phyloP scores from a whole-genome alignment of 2,797 vertebrate genomes.

The Channa striata region DNA sequence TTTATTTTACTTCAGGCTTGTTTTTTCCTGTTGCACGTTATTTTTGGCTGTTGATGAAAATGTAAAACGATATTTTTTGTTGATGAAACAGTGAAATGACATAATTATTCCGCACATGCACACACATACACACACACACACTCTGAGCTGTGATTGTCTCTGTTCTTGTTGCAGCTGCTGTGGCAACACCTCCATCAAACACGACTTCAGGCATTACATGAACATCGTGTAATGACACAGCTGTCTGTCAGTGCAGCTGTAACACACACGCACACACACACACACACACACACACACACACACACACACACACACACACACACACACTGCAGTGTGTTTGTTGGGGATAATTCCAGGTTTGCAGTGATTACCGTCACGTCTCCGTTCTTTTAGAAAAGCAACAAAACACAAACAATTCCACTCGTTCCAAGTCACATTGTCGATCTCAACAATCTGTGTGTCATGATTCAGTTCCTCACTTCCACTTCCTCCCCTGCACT shows the following conservation, averaged over 20 bases:
- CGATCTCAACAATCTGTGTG: too few relatives aligned
- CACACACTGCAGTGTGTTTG: not conserved
- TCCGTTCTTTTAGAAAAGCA: conserved; percentile 21
- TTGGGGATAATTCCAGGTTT: conserved; percentile 52
- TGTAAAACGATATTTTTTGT: too few relatives aligned
- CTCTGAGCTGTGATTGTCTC: conserved; percentile 5
- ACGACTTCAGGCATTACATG: conserved; percentile 10
- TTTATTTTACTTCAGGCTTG: too few relatives aligned
- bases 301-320: conserved; percentile 1
- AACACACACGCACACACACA: conserved; percentile 9
- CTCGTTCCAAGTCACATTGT: not conserved
- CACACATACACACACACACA: not conserved
- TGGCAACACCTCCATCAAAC: conserved; percentile 13
- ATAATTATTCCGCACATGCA: too few relatives aligned
- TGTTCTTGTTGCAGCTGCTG: conserved; percentile 18
- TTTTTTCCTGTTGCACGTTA: too few relatives aligned
- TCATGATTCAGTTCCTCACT: too few relatives aligned
- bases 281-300: conserved; percentile 5
- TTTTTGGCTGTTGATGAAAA: too few relatives aligned
- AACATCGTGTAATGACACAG: conserved; percentile 37
- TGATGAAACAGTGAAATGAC: too few relatives aligned
- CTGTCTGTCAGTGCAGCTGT: conserved; percentile 44
- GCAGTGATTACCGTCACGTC: conserved; percentile 40
- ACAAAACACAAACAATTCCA: conserved; percentile 5
- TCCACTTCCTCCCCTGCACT: too few relatives aligned